phyloP scores from a whole-genome alignment of 2,888 invertebrate species.

The Eupithecia vulgata region DNA sequence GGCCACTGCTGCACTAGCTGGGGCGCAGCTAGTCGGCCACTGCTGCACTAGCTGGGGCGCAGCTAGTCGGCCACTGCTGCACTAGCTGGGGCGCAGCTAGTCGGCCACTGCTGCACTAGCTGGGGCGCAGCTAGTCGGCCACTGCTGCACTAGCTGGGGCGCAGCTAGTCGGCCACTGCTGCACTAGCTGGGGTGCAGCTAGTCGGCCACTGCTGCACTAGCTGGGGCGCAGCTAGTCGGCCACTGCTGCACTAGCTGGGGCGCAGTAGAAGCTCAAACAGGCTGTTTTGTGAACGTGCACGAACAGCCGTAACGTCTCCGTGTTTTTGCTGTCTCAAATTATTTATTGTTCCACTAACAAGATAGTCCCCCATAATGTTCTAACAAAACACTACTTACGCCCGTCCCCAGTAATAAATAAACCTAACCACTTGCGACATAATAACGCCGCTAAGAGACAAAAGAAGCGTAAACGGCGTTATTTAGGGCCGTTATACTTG shows the following conservation, averaged over 20 bases:
- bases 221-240: neutral
- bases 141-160: rapidly evolving
- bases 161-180: too few relatives aligned
- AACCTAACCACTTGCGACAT: conserved; percentile 31
- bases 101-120: too few relatives aligned
- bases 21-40: too few relatives aligned
- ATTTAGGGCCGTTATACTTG: conserved; percentile 45
- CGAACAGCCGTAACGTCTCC: neutral
- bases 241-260: too few relatives aligned
- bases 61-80: too few relatives aligned
- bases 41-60: neutral
- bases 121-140: too few relatives aligned
- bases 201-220: too few relatives aligned
- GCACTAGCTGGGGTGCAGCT: neutral
- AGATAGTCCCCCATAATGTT: conserved; percentile 24
- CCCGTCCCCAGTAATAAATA: conserved; percentile 30
- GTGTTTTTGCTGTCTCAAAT: conserved; percentile 16
- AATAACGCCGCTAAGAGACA: conserved; percentile 33
- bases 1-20: too few relatives aligned
- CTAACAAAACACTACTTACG: conserved; percentile 28
- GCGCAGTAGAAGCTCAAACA: neutral
- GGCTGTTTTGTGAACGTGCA: neutral
- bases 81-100: neutral
- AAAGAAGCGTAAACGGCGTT: conserved; percentile 42
- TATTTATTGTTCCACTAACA: conserved; percentile 18